Conservation (phyloP, 2,797 vertebrate genomes). For the Lacerta bilineata region DNA sequence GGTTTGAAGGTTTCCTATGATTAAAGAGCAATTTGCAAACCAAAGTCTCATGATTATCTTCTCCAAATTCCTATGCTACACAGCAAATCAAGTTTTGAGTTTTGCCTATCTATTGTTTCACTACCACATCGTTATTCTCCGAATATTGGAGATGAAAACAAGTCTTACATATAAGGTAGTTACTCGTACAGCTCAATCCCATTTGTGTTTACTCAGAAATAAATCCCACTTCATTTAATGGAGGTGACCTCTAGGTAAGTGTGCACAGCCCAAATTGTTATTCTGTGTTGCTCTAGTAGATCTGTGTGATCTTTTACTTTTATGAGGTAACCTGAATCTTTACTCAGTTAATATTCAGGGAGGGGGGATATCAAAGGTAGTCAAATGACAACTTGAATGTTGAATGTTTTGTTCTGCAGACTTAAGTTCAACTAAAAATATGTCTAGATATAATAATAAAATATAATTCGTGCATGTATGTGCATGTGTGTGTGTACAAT, state of each 20-base stretch:
- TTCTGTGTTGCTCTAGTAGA: neutral
- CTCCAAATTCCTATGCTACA: no score
- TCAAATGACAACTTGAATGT: neutral
- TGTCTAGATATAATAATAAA: no score
- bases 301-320: neutral
- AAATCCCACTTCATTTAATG: neutral
- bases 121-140: no score
- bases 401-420: neutral
- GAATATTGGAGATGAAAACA: neutral
- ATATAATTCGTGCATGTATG: no score
- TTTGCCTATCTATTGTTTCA: no score
- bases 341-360: neutral
- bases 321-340: neutral
- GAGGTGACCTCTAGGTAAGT: neutral
- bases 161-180: neutral
- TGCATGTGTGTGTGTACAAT: no score
- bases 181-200: neutral
- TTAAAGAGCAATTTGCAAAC: no score
- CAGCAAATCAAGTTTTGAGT: no score
- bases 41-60: no score
- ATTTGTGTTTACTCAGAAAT: neutral
- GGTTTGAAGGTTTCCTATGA: no score
- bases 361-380: neutral
- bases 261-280: neutral
- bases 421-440: neutral